Percentiles rank a stretch among this genome's conserved stretches.
Conservation (phyloP, 2,888 invertebrate species). For the Labia minor region DNA sequence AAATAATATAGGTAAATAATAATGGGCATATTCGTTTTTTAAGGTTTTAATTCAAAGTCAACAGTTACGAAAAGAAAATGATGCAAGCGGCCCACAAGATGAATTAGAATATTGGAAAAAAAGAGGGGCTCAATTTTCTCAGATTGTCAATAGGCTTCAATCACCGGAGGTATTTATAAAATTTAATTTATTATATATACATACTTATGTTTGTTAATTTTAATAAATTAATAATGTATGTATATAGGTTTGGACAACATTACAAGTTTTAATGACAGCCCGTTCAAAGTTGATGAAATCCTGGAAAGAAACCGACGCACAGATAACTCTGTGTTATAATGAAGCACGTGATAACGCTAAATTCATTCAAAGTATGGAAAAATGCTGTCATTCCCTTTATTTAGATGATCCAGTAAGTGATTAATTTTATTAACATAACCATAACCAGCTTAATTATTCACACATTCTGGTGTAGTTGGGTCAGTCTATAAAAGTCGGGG, state of each 20-base stretch:
- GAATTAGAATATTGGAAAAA: conserved; percentile 96
- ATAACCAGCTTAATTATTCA: conserved; percentile 15
- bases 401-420: conserved; percentile 74
- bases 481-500: too few species aligned
- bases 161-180: conserved; percentile 41
- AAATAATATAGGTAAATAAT: not conserved
- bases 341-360: conserved; percentile 94
- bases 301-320: conserved; percentile 77
- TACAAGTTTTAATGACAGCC: conserved; percentile 62
- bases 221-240: not conserved
- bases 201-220: not conserved
- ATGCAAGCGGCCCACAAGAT: conserved; percentile 81
- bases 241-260: conserved; percentile 67
- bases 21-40: conserved; percentile 27
- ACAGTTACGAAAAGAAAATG: conserved; percentile 81
- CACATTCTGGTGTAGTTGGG: not conserved
- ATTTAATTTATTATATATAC: too few species aligned
- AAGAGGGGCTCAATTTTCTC: conserved; percentile 84
- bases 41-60: conserved; percentile 79
- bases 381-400: conserved; percentile 86
- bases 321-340: conserved; percentile 88
- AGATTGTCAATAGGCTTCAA: conserved; percentile 65
- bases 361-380: conserved; percentile 86
- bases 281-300: conserved; percentile 67
- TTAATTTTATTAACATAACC: conserved; percentile 6